Conservation (phyloP, 2,888 invertebrate genomes). For the Melipona bicolor region DNA sequence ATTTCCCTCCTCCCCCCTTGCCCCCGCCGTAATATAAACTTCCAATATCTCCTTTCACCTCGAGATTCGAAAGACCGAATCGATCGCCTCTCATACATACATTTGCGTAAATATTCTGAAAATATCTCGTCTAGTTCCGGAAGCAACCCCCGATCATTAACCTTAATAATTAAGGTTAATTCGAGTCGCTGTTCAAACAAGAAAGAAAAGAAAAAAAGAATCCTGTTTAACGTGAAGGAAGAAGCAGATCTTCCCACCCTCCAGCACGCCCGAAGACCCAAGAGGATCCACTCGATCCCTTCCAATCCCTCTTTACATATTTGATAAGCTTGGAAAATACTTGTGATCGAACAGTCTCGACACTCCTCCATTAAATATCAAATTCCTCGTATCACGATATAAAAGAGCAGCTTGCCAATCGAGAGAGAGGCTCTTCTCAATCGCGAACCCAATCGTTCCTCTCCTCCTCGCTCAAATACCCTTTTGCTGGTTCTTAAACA, state of each 20-base stretch:
- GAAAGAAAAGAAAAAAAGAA: too few relatives aligned
- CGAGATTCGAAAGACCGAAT: neutral
- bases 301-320: neutral
- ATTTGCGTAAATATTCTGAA: neutral
- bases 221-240: neutral
- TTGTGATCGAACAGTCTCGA: neutral
- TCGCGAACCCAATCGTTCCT: neutral
- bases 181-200: too few relatives aligned
- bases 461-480: constrained; percentile 9
- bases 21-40: neutral
- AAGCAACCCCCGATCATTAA: neutral
- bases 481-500: constrained; percentile 50
- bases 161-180: too few relatives aligned
- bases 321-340: neutral
- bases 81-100: neutral
- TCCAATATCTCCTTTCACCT: neutral
- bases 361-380: constrained; percentile 6
- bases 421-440: neutral
- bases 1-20: neutral
- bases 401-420: constrained; percentile 6
- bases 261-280: neutral
- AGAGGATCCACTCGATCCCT: neutral
- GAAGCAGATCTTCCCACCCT: neutral
- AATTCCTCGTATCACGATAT: neutral
- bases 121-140: neutral